Evolutionary conservation across 1,140 invertebrate genomes (phyloP), one percentile per base, ranked within the genome.

Genomic region (Semibalanus balanoides): DNA sequence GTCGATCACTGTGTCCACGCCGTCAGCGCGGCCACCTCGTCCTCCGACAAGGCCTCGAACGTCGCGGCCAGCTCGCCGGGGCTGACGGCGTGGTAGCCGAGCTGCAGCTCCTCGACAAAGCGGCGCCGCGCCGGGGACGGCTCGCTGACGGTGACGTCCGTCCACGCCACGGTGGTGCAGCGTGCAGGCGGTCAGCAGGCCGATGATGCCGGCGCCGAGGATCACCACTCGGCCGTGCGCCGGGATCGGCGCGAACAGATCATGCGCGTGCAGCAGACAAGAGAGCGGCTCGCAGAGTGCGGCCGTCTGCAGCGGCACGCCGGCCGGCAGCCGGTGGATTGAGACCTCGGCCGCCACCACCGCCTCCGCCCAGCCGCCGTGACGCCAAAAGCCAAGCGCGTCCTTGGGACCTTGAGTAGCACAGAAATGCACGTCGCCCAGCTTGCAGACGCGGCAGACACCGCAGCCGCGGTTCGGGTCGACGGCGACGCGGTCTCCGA

Each of bases 131-230:
- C 80, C 22, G 85, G 80, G 78, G 88, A 88, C 76, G 87, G 87
- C 79, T 91, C 90, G 19, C 87, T 88, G 19, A 91, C 83, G 0
- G 87, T 90, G 0, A 91, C 89, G 3, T 88, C n/a, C 88, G 40
- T 87, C 85, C 78, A 90, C 88, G 0, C 90, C 90, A 70, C 88
- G 87, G 0, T 88, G 83, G 81, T 92, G 89, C 0, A 91, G 82
- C 0, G 88, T 80, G 22, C 84, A 86, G 0, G 87, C 80, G 89
- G 90, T 91, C 0, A 92, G 82, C 77, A 90, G 88, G 79, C 90
- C 90, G 79, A 91, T 90, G 72, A 91, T 90, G 7, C 90, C 90
- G 31, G 89, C 89, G 1, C 90, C 90, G 1, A 87, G 85, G 0
- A 91, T 82, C 0, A 91, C 83, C 29, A 91, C 87, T 74, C 85